Conservation (phyloP, 2,888 invertebrate genomes). For the Apotomis capreana region DNA sequence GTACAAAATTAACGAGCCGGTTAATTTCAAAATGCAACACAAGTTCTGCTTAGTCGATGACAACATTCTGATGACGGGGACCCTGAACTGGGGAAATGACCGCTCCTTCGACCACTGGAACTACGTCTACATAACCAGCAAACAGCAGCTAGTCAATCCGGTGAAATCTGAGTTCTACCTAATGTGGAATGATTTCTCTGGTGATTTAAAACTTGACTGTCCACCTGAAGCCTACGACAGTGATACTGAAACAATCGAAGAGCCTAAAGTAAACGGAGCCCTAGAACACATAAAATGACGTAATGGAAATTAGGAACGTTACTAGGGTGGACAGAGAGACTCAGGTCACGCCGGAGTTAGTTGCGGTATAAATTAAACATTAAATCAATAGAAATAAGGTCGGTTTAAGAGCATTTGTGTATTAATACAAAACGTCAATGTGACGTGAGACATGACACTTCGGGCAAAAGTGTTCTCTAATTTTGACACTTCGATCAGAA, state of each 20-base stretch:
- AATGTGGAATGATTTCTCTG: slow-evolving; percentile 77
- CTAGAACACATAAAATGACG: slow-evolving; percentile 7
- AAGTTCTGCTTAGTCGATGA: slow-evolving; percentile 89
- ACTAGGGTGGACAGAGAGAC: slow-evolving; percentile 26
- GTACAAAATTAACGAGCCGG: slow-evolving; percentile 71
- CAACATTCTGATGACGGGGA: slow-evolving; percentile 86
- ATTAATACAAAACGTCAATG: slow-evolving; percentile 8
- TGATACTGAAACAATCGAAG: slow-evolving; percentile 16
- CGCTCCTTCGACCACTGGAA: slow-evolving; percentile 88
- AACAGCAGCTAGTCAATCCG: slow-evolving; percentile 78
- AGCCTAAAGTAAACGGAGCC: slow-evolving; percentile 2
- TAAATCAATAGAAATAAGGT: slow-evolving; percentile 6
- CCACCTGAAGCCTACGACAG: slow-evolving; percentile 19
- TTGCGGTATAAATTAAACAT: slow-evolving; percentile 6
- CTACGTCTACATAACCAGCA: slow-evolving; percentile 86
- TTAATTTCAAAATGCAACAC: slow-evolving; percentile 86
- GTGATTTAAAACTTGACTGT: slow-evolving; percentile 47
- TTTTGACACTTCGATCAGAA: slow-evolving; percentile 12
- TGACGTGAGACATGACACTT: slow-evolving; percentile 21
- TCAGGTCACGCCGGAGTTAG: slow-evolving; percentile 35
- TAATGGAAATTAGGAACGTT: slow-evolving; percentile 9
- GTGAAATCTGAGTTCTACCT: slow-evolving; percentile 84
- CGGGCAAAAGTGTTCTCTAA: slow-evolving; percentile 21
- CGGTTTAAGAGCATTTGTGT: slow-evolving; percentile 18
- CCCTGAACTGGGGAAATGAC: slow-evolving; percentile 90